Evolutionary conservation across 1,140 invertebrate species (phyloP).

Genomic region (Drosophila nebulosa): DNA sequence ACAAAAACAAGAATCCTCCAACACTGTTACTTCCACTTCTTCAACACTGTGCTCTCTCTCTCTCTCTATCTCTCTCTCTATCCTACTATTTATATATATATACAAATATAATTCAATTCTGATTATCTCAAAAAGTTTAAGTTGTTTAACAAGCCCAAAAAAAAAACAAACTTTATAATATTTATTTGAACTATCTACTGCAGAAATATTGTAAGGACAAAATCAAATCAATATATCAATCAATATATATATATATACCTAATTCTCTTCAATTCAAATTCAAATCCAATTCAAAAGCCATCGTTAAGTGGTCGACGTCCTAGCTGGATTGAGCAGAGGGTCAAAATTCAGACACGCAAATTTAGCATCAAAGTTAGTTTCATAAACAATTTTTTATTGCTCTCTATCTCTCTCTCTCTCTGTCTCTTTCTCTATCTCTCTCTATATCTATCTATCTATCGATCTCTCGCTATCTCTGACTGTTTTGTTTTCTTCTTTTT

Average conservation of each 20-base stretch:
- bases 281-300: constrained; percentile 72
- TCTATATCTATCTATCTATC: constrained; percentile 23
- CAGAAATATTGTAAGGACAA: constrained; percentile 9
- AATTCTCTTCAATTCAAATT: constrained; percentile 45
- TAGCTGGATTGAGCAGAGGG: constrained; percentile 81
- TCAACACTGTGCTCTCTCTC: constrained; percentile 30
- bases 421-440: constrained; percentile 47
- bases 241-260: constrained; percentile 46
- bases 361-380: constrained; percentile 81
- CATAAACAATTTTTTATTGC: constrained; percentile 76
- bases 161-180: constrained; percentile 33
- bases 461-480: constrained; percentile 19
- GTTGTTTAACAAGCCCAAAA: constrained; percentile 36
- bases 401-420: constrained; percentile 61
- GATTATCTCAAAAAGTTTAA: constrained; percentile 32
- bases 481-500: not conserved
- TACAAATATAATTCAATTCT: constrained; percentile 34
- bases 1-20: constrained; percentile 13
- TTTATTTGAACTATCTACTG: not conserved
- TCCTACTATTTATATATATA: constrained; percentile 22
- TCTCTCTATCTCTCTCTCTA: constrained; percentile 11
- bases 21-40: constrained; percentile 53
- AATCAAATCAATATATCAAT: constrained; percentile 25
- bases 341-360: constrained; percentile 81
- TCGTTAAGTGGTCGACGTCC: constrained; percentile 81